Percentiles rank a stretch among this genome's conserved stretches.
These are phyloP conservation scores for Dipodomys spectabilis DNA, from an alignment of 2,113 vertebrate genomes.

Conservation along the genomic window DNA sequence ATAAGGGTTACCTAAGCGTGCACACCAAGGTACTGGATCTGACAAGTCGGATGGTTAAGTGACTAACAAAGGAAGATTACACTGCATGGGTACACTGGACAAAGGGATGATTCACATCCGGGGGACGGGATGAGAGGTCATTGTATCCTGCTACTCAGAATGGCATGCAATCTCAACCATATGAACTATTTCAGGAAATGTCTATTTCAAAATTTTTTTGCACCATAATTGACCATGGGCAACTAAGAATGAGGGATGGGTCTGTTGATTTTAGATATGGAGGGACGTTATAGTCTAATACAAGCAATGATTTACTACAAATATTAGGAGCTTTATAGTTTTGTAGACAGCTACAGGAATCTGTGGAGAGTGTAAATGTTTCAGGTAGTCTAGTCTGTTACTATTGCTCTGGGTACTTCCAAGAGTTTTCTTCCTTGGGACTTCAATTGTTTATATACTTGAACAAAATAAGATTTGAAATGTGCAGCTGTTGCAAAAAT, in stretches of 20 bases:
- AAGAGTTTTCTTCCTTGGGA: not conserved
- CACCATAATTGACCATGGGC: too few species aligned
- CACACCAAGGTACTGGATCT: not conserved
- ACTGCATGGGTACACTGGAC: too few species aligned
- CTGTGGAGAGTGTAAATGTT: not conserved
- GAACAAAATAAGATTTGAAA: not conserved
- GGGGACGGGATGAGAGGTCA: not conserved
- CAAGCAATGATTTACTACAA: not conserved
- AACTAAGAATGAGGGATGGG: not conserved
- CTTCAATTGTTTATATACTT: slow-evolving; percentile 32
- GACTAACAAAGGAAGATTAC: not conserved
- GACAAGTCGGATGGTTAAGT: not conserved
- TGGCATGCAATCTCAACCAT: not conserved
- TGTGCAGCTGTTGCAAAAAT: not conserved
- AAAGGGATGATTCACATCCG: not conserved
- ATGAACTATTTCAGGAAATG: not conserved
- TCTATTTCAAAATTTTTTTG: not conserved
- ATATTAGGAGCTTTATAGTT: not conserved
- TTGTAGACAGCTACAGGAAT: not conserved
- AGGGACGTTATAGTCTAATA: not conserved
- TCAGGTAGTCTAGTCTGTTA: not conserved
- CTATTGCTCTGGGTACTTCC: not conserved
- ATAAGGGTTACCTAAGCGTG: not conserved
- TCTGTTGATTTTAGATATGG: not conserved
- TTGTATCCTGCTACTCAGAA: not conserved